Base-by-base conservation (phyloP, 2,113 vertebrate species). In the Oriolus oriolus region DNA sequence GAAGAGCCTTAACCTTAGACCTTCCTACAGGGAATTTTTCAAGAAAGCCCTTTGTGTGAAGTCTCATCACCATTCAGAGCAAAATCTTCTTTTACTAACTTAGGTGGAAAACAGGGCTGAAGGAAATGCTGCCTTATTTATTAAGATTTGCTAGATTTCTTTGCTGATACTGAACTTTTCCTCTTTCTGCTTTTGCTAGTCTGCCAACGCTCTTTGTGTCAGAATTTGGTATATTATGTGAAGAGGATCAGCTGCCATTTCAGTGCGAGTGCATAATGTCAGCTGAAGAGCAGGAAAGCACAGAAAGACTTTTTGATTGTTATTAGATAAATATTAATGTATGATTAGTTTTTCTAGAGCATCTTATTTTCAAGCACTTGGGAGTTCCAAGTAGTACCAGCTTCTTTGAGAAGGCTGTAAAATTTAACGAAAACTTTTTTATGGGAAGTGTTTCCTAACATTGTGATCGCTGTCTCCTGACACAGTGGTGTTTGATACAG, bases 141-240 rank as follows among this genome's bases (percentile, higher is more conserved):
- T 44, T 44, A 35, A 65, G 14, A 18, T 75, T 37, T 60, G 39
- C 37, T 87, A 12, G 42, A 16, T 33, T 90, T 60, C 49, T 54
- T 80, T 90, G 52, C 76, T 50, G 37, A 37, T 49, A 7, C 20
- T 13, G 63, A 84, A 41, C 23, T 54, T 89, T n/a, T 74, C 53
- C 60, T 77, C 26, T 50, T 56, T 95, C 73, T 93, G 45, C 23
- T 76, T 79, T 79, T 16, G 63, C 31, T 56, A 4, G 3, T 56
- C 37, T 53, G 44, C n/a, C 28, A 12, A 4, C 0, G 0, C 16
- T 56, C 41, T 79, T 37, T 56, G 37, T 61, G 54, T 87, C 52
- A 78, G 57, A 56, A 75, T 71, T 82, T 28, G 47, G 15, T 37
- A 4, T 14, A 4, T 28, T 17, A 7, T 0, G 0, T 45, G 27